phyloP scores from a whole-genome alignment of 2,797 vertebrate genomes.

The Acipenser ruthenus region DNA sequence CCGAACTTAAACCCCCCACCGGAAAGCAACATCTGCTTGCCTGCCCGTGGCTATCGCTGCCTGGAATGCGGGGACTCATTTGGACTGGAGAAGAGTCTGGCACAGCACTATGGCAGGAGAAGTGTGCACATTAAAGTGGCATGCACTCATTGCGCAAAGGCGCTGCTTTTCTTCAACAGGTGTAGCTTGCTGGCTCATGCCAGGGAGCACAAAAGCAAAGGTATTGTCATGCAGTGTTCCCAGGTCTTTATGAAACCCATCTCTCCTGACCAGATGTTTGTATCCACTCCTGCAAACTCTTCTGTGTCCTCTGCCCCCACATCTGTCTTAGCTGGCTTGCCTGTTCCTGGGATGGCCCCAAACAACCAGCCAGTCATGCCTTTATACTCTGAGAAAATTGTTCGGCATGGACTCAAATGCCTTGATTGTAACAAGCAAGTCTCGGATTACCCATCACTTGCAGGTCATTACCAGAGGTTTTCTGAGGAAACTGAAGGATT shows the following conservation, averaged over 20 bases:
- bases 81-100: constrained; percentile 82
- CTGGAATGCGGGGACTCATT: constrained; percentile 92
- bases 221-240: constrained; percentile 90
- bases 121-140: constrained; percentile 92
- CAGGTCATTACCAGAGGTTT: constrained; percentile 84
- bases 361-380: constrained; percentile 71
- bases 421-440: constrained; percentile 88
- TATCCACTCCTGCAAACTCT: constrained; percentile 43
- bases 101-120: constrained; percentile 77
- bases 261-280: constrained; percentile 81
- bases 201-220: constrained; percentile 84
- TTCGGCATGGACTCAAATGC: constrained; percentile 74
- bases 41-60: constrained; percentile 81
- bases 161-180: constrained; percentile 88
- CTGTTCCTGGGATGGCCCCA: constrained; percentile 22
- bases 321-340: constrained; percentile 13
- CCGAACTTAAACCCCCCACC: constrained; percentile 83
- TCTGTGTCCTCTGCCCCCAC: constrained; percentile 19
- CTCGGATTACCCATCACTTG: constrained; percentile 73
- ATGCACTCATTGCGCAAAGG: constrained; percentile 82
- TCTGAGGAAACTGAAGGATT: constrained; percentile 76
- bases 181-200: constrained; percentile 89
- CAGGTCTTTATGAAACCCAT: constrained; percentile 92
- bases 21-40: constrained; percentile 73
- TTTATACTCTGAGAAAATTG: constrained; percentile 72